Conservation (phyloP, 2,888 invertebrate species). For the Nemotelus pantherinus region DNA sequence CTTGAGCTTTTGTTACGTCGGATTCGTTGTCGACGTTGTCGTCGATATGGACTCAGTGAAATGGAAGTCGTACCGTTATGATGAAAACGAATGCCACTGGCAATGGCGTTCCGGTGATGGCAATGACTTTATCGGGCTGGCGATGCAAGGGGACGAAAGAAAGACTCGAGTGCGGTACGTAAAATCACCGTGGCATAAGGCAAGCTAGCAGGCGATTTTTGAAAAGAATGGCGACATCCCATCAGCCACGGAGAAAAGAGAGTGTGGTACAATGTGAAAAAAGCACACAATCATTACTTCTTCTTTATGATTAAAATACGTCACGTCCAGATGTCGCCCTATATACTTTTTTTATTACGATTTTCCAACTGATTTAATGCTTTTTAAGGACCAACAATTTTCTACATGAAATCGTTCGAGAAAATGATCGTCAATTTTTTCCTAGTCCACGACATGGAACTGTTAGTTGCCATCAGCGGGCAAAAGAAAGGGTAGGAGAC, state of each 20-base stretch:
- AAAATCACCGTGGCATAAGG: conserved; percentile 1
- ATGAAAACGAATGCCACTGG: conserved; percentile 8
- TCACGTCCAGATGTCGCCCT: conserved; percentile 55
- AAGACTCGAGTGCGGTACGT: conserved; percentile 23
- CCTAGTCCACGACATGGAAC: neutral
- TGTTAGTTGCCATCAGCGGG: neutral
- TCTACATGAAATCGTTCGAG: conserved; percentile 31
- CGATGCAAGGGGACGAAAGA: conserved; percentile 20
- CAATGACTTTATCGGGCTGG: neutral
- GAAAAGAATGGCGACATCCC: conserved; percentile 35
- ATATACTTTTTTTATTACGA: conserved; percentile 56
- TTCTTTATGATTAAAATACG: conserved; percentile 56
- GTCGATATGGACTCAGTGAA: conserved; percentile 32
- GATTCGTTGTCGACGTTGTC: conserved; percentile 3
- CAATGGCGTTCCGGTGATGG: conserved; percentile 19
- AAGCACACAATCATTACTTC: conserved; percentile 55
- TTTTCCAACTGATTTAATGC: conserved; percentile 56
- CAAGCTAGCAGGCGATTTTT: conserved; percentile 4
- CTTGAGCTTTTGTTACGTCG: conserved; percentile 32
- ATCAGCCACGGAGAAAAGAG: neutral
- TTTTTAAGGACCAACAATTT: conserved; percentile 52
- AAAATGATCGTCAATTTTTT: conserved; percentile 38
- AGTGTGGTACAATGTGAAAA: conserved; percentile 38
- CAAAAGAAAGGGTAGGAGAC: neutral
- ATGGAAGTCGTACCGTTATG: conserved; percentile 33